Base-by-base conservation (phyloP, 2,888 invertebrate genomes). In the Dicyrtoma fusca region DNA sequence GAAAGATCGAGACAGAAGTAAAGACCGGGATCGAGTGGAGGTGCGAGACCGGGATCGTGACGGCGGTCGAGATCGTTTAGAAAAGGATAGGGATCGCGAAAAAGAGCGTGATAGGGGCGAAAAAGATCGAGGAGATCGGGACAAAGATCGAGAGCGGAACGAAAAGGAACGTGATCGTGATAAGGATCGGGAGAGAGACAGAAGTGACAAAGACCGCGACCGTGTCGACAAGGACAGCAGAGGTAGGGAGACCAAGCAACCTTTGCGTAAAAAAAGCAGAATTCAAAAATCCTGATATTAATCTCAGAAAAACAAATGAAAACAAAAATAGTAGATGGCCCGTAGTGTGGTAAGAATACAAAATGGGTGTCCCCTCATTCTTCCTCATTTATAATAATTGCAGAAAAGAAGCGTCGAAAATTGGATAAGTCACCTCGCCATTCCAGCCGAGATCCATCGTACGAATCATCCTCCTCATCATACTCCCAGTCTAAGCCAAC, bases 341-440 rank as follows among this genome's bases (percentile, higher is more conserved):
- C 34, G 34, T 34, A 34, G 34, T 34, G 34, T 34, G 34, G 34
- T 34, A 34, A 34, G 34, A 34, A 34, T 34, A 34, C 34, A 34
- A 34, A 34, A 34, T 34, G 34, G 34, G 8, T 34, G 34, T 34
- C 34, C 34, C 34, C 34, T 34, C 34, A 34, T 34, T 34, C 34
- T 34, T 19, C 61, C 49, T 64, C 64, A 64, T 64, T 66, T 53
- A 42, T 53, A 34, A 34, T n/a, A 62, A 10, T 69, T 69, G 34
- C 69, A 69, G 69, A 69, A 59, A 69, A 62, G 51, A 69, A 69
- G 23, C 69, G 69, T 11, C 47, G 71, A 44, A 71, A 71, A 42
- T 47, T 65, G 71, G 71, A 71, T 23, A 71, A 65, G 17, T 71
- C 71, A 19, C 71, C 71, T 25, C 71, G 71, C 53, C 71, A 71